Percentiles rank a stretch among this genome's conserved stretches.
Conservation (phyloP, 2,888 invertebrate genomes). For the Drosophila neotestacea region DNA sequence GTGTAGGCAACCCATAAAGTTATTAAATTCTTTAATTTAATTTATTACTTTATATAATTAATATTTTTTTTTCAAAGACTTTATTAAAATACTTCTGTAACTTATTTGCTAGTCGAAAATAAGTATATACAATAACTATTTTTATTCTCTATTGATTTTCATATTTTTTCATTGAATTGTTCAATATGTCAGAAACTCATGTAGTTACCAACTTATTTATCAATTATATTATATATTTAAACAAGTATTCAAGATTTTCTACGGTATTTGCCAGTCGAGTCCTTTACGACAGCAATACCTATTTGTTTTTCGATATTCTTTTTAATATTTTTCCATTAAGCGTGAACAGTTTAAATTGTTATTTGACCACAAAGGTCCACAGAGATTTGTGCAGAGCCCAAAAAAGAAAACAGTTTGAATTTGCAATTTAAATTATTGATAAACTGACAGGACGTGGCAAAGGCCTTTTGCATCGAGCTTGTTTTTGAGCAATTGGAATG, state of each 20-base stretch:
- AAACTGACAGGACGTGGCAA: constrained; percentile 36
- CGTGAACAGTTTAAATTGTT: constrained; percentile 38
- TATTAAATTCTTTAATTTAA: neutral
- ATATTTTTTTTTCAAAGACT: too few relatives aligned
- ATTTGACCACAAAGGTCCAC: constrained; percentile 32
- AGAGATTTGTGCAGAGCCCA: constrained; percentile 34
- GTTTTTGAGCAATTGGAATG: constrained; percentile 28
- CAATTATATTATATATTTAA: too few relatives aligned
- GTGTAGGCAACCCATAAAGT: neutral
- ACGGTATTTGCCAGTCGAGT: constrained; percentile 6
- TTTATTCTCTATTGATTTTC: neutral
- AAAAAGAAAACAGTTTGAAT: constrained; percentile 44
- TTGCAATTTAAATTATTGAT: constrained; percentile 74
- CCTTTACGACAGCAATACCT: too few relatives aligned
- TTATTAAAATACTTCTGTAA: too few relatives aligned
- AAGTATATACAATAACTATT: too few relatives aligned
- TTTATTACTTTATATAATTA: too few relatives aligned
- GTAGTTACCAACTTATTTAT: too few relatives aligned
- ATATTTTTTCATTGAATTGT: too few relatives aligned
- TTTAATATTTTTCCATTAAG: constrained; percentile 44
- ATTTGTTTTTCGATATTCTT: constrained; percentile 13
- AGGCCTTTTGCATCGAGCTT: constrained; percentile 4
- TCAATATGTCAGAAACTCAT: too few relatives aligned
- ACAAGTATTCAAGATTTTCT: neutral
- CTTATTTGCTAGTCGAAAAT: too few relatives aligned